Base-by-base conservation (phyloP, 2,888 invertebrate species). In the Torymus auratus region DNA sequence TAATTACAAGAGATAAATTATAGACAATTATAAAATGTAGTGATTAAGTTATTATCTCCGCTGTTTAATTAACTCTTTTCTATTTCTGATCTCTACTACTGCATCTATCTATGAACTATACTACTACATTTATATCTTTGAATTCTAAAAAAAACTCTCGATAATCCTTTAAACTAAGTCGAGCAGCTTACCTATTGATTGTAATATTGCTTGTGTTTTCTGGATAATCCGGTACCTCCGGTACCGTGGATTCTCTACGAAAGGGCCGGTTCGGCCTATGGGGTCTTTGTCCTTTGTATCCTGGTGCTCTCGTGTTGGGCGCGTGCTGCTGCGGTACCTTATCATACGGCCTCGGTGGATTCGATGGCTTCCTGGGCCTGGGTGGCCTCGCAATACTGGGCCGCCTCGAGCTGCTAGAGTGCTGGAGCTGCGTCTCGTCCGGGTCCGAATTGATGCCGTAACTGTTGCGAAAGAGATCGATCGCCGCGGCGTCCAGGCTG, bases 311-410 rank as follows among this genome's bases (percentile, higher is more conserved):
- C 0, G 91, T 91, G 65, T 91, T 91, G 0, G 91, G 91, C 5
- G 91, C 91, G 65, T 91, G 91, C 61, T 91, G 91, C 28, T 89
- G 89, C 0, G 91, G 90, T 10, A 91, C 80, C 73, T 90, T 91
- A 75, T 91, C 90, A 76, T 88, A 90, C 0, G 91, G 90, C 73
- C 89, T 85, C 2, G 77, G n/a, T 13, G 17, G 20, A 12, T 15
- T 56, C n/a, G 83, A 72, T n/a, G 88, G 88, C 78, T 89, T 88
- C 75, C 90, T 90, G 52, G 86, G 85, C 70, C 90, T 87, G 2
- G 90, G 88, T 17, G 88, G 86, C 74, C 86, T 86, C 1, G 87
- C 82, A 0, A 84, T 81, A 53, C 84, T 83, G 12, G 81, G 81
- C 23, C 78, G 65, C 15, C 81, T 55, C 15, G 81, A 56, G 55